Evolutionary conservation across 2,797 vertebrate species (phyloP).

Genomic region (Rhabdophis nuchalis): DNA sequence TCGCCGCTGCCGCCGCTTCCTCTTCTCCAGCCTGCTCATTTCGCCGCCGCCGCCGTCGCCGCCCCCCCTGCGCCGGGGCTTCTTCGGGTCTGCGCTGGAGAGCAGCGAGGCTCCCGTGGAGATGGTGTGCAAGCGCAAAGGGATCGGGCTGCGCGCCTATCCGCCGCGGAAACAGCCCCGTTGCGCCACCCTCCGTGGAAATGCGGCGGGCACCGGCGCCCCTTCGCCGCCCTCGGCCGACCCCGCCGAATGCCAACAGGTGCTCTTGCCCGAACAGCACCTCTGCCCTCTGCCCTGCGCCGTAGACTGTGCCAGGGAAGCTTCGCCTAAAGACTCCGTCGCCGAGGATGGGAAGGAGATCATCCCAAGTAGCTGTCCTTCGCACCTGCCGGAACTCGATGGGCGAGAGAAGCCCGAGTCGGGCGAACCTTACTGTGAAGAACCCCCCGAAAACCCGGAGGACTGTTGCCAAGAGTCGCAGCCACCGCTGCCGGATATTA

Average conservation of each 20-base stretch:
- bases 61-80: conserved; percentile 33
- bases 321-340: background rate
- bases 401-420: conserved; percentile 59
- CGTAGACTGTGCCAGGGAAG: conserved; percentile 52
- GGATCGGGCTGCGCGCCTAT: conserved; percentile 71
- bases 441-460: conserved; percentile 68
- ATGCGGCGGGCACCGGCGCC: conserved; percentile 24
- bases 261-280: conserved; percentile 67
- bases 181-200: conserved; percentile 61
- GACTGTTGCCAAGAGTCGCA: conserved; percentile 72
- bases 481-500: conserved; percentile 81
- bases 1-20: conserved; percentile 75
- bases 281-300: conserved; percentile 75
- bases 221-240: conserved; percentile 44
- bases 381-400: conserved; percentile 56
- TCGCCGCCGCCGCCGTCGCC: conserved; percentile 49
- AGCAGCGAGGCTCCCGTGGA: conserved; percentile 61
- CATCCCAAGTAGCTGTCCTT: conserved; percentile 57
- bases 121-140: conserved; percentile 84
- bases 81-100: conserved; percentile 65
- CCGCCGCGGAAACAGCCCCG: conserved; percentile 89
- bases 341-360: conserved; percentile 45
- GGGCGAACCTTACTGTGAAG: conserved; percentile 58
- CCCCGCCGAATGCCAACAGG: conserved; percentile 55
- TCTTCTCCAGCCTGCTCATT: conserved; percentile 69